phyloP scores from a whole-genome alignment of 2,797 vertebrate species.

The Triplophysa yarkandensis region DNA sequence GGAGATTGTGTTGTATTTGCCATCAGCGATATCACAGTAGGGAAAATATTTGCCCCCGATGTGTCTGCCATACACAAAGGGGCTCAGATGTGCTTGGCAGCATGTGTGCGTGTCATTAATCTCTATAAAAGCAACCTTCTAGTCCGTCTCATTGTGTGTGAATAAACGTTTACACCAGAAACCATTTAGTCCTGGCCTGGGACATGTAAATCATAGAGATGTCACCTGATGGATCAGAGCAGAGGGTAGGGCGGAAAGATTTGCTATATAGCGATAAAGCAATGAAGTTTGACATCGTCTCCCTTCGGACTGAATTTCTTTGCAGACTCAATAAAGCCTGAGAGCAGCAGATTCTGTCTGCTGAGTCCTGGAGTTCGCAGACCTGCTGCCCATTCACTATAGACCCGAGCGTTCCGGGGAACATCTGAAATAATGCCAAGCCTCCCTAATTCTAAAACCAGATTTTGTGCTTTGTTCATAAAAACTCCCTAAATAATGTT shows the following conservation, averaged over 20 bases:
- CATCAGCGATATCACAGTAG: constrained; percentile 26
- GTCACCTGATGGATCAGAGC: not conserved
- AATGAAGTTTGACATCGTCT: constrained; percentile 32
- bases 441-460: not conserved
- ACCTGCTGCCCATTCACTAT: constrained; percentile 5
- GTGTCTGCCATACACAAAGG: constrained; percentile 15
- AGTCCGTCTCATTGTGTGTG: not conserved
- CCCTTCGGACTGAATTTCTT: constrained; percentile 22
- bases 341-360: constrained; percentile 25
- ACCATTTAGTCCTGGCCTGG: not conserved
- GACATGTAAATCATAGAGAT: constrained; percentile 11
- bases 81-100: not conserved
- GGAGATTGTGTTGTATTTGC: constrained; percentile 31
- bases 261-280: constrained; percentile 26
- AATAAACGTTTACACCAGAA: constrained; percentile 3
- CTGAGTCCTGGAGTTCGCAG: constrained; percentile 9
- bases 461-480: not conserved
- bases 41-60: constrained; percentile 6
- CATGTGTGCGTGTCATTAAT: not conserved
- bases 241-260: not conserved
- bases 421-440: not conserved
- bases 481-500: not conserved
- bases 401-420: constrained; percentile 1
- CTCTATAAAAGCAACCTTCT: constrained; percentile 2
- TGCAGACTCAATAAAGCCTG: constrained; percentile 8